Conservation (phyloP, 2,113 vertebrate genomes). For the Hydropotes inermis region DNA sequence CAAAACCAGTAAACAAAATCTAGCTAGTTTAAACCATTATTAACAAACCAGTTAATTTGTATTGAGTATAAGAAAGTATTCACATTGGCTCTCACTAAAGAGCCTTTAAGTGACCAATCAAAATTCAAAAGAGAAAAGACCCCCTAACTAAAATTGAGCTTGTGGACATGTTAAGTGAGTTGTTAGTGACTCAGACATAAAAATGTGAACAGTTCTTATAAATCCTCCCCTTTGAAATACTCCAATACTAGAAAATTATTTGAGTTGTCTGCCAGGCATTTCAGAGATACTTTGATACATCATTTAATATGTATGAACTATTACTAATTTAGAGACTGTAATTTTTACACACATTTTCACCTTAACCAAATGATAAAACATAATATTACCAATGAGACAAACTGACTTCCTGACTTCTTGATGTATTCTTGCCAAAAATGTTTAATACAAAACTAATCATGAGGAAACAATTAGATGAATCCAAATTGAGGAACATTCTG, state of each 20-base stretch:
- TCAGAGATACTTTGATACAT: neutral
- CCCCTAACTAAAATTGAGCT: neutral
- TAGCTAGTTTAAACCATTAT: slow-evolving; percentile 18
- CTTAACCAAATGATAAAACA: slow-evolving; percentile 10
- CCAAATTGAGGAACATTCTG: neutral
- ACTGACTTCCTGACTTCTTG: neutral
- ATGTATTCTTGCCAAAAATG: neutral
- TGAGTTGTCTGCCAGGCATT: neutral
- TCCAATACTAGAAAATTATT: neutral
- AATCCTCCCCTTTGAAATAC: neutral
- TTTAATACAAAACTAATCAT: neutral
- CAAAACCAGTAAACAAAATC: slow-evolving; percentile 13
- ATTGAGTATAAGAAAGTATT: neutral
- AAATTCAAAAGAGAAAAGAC: slow-evolving; percentile 28
- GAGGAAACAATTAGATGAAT: neutral
- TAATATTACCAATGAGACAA: neutral
- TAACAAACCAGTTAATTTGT: neutral
- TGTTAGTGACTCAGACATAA: neutral
- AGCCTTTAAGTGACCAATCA: neutral
- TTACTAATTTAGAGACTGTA: slow-evolving; percentile 8
- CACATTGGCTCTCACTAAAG: neutral
- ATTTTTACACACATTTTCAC: slow-evolving; percentile 20
- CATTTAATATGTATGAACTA: slow-evolving; percentile 12
- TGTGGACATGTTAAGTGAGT: neutral
- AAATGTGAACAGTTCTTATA: neutral